Evolutionary conservation across 2,113 vertebrate species (phyloP), one percentile per base, ranked within the genome.

Genomic region (Neoarius graeffei): DNA sequence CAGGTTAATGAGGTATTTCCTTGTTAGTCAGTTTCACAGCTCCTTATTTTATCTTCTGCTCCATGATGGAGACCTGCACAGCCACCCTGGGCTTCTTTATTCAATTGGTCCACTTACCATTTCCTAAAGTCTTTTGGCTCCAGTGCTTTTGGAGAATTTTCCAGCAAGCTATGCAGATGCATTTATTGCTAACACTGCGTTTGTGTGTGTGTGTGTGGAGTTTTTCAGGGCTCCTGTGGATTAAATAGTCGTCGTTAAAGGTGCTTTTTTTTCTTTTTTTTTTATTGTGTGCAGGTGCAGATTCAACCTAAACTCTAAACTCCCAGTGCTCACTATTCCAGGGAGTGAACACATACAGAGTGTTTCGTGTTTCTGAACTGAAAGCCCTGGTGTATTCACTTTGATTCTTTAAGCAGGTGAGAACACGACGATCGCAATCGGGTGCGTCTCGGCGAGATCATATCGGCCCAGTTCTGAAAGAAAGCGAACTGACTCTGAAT

Each of bases 1-100:
- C 74, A 52, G 48, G 74, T 48, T 77, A 77, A 77, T 77, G 74
- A 77, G 74, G 17, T 50, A 54, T n/a, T 77, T 77, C 74, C 74
- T 77, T 77, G 74, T 77, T 77, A 77, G 74, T 23, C 14, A n/a
- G 74, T 52, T 77, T 52, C 74, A 77, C 20, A 25, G 74, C 74
- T 77, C 20, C 74, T 77, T 11, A n/a, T 77, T n/a, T 77, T 4
- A 50, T n/a, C 74, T 77, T n/a, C 23, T 14, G 74, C 74, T n/a
- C 14, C 25, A 54, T 79, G 74, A 79, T 79, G 74, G 25, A 77
- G 74, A 50, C 4, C 74, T 79, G 48, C 74, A 79, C 50, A 14
- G 20, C 11, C 74, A n/a, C 50, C 23, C 74, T 74, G 50, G 23
- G 13, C 50, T 54, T 27, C 50, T n/a, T 54, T 15, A 54, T 79